Conservation (phyloP, 2,888 invertebrate genomes). For the Apomyelois bistriatella region DNA sequence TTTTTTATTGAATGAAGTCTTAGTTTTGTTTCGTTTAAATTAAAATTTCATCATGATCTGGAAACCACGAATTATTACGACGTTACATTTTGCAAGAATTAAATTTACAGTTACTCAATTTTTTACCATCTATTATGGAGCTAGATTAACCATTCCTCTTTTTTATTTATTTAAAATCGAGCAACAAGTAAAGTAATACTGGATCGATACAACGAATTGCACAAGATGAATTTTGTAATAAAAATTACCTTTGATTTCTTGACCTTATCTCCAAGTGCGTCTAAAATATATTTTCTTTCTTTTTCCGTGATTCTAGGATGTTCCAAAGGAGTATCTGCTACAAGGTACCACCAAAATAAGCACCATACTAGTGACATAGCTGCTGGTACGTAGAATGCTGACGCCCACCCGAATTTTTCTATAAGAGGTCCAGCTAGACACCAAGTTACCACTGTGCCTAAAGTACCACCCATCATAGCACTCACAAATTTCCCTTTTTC, state of each 20-base stretch:
- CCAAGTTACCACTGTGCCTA: conserved; percentile 86
- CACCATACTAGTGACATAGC: conserved; percentile 78
- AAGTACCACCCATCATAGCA: conserved; percentile 85
- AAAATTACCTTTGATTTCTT: conserved; percentile 77
- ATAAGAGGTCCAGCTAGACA: conserved; percentile 83
- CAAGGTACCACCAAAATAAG: conserved; percentile 81
- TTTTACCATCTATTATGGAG: conserved; percentile 7
- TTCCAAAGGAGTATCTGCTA: conserved; percentile 82
- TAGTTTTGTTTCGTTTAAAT: neutral
- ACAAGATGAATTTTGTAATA: conserved; percentile 24
- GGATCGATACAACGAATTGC: conserved; percentile 17
- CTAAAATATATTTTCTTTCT: conserved; percentile 82
- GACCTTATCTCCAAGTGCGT: conserved; percentile 79
- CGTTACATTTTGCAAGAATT: conserved; percentile 3
- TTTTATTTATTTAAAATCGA: conserved; percentile 2
- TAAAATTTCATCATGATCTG: neutral
- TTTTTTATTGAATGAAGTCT: neutral
- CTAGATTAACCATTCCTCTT: conserved; percentile 6
- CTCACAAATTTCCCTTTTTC: conserved; percentile 87
- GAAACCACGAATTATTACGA: conserved; percentile 7
- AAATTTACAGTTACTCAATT: conserved; percentile 3
- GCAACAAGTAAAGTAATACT: conserved; percentile 27
- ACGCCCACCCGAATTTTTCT: conserved; percentile 82
- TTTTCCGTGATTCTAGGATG: conserved; percentile 81
- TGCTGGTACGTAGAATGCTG: conserved; percentile 83